A percentile compares a stretch with the other conserved stretches of the same genome.
These are phyloP conservation scores for Heterocephalus glaber DNA, from an alignment of 2,113 vertebrate species.

Conservation along the genomic window DNA sequence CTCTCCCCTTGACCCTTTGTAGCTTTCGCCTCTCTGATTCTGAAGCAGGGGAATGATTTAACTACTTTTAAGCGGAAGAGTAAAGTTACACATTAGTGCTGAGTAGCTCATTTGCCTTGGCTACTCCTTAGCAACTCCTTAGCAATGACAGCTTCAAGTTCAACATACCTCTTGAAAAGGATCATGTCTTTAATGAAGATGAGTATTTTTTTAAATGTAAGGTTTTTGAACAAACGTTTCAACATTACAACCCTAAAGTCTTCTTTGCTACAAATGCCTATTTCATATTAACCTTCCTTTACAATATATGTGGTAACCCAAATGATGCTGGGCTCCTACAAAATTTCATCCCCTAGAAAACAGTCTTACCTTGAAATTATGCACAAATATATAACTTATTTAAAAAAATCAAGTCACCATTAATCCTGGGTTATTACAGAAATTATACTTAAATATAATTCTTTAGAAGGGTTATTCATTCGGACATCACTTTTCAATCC, in stretches of 20 bases:
- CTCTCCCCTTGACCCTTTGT: conserved; percentile 64
- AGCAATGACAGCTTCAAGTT: conserved; percentile 75
- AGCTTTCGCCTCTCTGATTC: conserved; percentile 17
- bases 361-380: conserved; percentile 37
- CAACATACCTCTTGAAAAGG: conserved; percentile 75
- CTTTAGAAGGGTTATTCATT: conserved; percentile 58
- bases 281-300: conserved; percentile 25
- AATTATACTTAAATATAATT: conserved; percentile 51
- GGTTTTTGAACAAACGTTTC: conserved; percentile 63
- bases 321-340: not conserved
- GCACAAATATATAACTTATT: conserved; percentile 48
- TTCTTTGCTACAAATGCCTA: conserved; percentile 48
- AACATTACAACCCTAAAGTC: conserved; percentile 57
- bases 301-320: not conserved
- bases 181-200: conserved; percentile 75
- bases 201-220: conserved; percentile 68
- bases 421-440: conserved; percentile 37
- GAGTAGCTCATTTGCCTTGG: conserved; percentile 78
- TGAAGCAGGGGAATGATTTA: conserved; percentile 67
- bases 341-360: conserved; percentile 50
- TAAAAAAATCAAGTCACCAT: conserved; percentile 18
- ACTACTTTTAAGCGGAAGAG: conserved; percentile 72
- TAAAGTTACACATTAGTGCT: conserved; percentile 77
- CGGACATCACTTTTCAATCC: conserved; percentile 21
- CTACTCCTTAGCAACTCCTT: conserved; percentile 78